phyloP scores from a whole-genome alignment of 2,888 invertebrate species.

The Tenthredo scrophulariae region DNA sequence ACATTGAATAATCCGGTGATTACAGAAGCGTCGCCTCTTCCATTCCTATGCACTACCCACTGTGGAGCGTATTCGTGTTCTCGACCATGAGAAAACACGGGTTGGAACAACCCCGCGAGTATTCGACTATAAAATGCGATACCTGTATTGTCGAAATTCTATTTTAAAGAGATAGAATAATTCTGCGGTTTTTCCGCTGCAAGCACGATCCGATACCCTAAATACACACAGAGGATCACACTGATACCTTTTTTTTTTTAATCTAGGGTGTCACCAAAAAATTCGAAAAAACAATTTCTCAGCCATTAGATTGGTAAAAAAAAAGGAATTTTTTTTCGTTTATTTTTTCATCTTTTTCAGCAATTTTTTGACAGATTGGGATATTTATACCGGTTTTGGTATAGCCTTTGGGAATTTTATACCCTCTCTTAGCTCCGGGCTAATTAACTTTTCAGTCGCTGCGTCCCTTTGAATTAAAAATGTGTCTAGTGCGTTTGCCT shows the following conservation, averaged over 20 bases:
- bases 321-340: not conserved
- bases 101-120: not conserved
- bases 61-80: not conserved
- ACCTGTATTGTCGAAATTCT: not conserved
- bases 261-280: not conserved
- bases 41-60: not conserved
- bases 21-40: constrained; percentile 6
- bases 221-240: not conserved
- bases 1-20: constrained; percentile 40
- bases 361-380: not conserved
- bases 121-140: not conserved
- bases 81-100: constrained; percentile 11
- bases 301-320: not conserved
- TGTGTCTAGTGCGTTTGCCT: not conserved
- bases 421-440: not conserved
- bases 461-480: not conserved
- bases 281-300: not conserved
- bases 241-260: not conserved
- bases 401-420: not conserved
- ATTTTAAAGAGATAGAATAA: not conserved
- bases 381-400: not conserved
- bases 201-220: not conserved
- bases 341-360: not conserved
- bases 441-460: not conserved
- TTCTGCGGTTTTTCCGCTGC: not conserved